Conservation (phyloP, 2,113 vertebrate genomes). For the Triplophysa rosa region DNA sequence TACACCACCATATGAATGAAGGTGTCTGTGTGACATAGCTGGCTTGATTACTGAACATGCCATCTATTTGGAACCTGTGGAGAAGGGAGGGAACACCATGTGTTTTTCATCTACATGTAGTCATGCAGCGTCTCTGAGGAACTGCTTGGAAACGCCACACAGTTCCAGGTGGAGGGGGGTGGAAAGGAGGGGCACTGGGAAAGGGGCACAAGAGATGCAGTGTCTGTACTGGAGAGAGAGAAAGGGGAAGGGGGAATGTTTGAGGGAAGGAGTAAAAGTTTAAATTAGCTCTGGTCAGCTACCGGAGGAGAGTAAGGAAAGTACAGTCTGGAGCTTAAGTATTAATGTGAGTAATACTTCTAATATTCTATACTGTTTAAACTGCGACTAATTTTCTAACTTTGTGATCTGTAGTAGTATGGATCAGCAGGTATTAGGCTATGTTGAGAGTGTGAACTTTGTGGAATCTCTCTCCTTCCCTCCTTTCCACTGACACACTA, state of each 20-base stretch:
- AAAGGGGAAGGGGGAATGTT: conserved; percentile 65
- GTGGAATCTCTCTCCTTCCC: not conserved
- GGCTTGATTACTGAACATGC: conserved; percentile 64
- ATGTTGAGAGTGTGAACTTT: not conserved
- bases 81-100: conserved; percentile 61
- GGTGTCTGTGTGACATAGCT: conserved; percentile 68
- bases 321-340: conserved; percentile 39
- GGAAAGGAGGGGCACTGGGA: conserved; percentile 53
- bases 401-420: not conserved
- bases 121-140: conserved; percentile 70
- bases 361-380: not conserved
- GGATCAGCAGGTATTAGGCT: not conserved
- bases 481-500: not conserved
- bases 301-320: conserved; percentile 54
- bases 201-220: conserved; percentile 78
- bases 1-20: conserved; percentile 70
- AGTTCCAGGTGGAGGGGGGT: conserved; percentile 72
- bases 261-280: conserved; percentile 74
- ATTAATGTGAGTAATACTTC: conserved; percentile 42
- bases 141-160: conserved; percentile 66
- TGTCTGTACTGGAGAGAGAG: conserved; percentile 78
- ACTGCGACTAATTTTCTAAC: not conserved
- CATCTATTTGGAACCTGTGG: conserved; percentile 62
- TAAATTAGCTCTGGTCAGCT: conserved; percentile 73
- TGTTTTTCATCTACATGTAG: conserved; percentile 78